Evolutionary conservation across 2,113 vertebrate species (phyloP).

Genomic region (Hydrochoerus hydrochaeris): DNA sequence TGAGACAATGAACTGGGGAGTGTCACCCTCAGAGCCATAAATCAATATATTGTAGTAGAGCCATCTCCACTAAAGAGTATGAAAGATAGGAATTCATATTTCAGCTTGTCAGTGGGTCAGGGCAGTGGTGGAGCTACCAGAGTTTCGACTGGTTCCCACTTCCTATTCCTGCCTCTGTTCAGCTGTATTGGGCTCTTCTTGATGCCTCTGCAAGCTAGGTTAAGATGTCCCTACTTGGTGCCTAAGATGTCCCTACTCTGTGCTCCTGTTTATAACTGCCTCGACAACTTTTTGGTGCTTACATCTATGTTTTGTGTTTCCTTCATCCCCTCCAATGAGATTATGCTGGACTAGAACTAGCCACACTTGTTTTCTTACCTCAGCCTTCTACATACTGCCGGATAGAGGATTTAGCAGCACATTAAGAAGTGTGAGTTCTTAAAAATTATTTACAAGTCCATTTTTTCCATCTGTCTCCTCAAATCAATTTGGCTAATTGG

Average conservation of each 20-base stretch:
- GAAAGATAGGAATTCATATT: background rate
- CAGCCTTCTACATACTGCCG: background rate
- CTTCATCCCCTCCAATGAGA: background rate
- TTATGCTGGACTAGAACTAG: background rate
- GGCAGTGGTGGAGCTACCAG: background rate
- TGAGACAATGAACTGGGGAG: background rate
- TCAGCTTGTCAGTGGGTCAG: background rate
- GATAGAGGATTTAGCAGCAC: background rate
- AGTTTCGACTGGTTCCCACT: background rate
- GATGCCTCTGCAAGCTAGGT: background rate
- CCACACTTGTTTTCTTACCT: background rate
- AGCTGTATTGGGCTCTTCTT: background rate
- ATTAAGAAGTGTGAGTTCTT: background rate
- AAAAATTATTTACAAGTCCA: constrained; percentile 14
- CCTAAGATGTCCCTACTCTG: background rate
- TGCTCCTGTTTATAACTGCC: background rate
- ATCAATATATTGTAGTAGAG: background rate
- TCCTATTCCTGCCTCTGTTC: background rate
- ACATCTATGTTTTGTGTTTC: background rate
- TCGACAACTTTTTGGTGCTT: background rate
- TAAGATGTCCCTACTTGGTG: background rate
- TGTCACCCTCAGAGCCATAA: background rate
- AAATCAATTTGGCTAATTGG: constrained; percentile 45
- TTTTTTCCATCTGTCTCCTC: background rate
- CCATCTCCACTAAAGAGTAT: background rate